Conservation (phyloP, 2,888 invertebrate species). For the Thereva nobilitata region DNA sequence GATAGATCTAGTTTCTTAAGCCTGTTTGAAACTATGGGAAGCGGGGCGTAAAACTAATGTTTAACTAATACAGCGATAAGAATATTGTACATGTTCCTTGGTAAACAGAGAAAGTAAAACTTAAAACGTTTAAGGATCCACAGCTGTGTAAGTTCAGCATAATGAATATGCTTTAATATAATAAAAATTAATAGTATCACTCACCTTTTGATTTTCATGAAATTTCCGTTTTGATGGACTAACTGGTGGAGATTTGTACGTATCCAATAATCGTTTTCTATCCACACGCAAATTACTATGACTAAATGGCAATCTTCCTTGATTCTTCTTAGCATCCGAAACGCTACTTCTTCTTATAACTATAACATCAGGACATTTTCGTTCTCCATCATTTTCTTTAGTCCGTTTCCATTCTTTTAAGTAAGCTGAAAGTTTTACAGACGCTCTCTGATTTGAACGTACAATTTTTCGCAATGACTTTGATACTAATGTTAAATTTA, state of each 20-base stretch:
- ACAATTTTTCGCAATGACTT: conserved; percentile 25
- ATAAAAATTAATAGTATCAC: not conserved
- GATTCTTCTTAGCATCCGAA: not conserved
- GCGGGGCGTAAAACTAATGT: too few relatives aligned
- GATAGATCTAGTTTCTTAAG: too few relatives aligned
- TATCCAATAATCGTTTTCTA: conserved; percentile 23
- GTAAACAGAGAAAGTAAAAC: too few relatives aligned
- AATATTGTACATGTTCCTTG: too few relatives aligned
- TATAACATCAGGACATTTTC: not conserved
- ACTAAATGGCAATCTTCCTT: conserved; percentile 33
- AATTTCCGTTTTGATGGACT: conserved; percentile 43
- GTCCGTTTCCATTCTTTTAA: conserved; percentile 23
- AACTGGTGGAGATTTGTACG: conserved; percentile 40
- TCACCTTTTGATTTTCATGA: conserved; percentile 43
- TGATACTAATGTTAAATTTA: conserved; percentile 32
- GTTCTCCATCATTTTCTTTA: conserved; percentile 37
- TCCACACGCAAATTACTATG: conserved; percentile 25
- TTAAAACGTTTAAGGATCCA: too few relatives aligned
- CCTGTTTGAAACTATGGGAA: too few relatives aligned
- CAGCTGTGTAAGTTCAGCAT: too few relatives aligned
- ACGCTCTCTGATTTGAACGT: conserved; percentile 26
- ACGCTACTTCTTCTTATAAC: not conserved
- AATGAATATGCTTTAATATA: too few relatives aligned
- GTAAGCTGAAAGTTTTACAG: conserved; percentile 17
- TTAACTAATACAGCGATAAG: too few relatives aligned